These are phyloP conservation scores for Argya squamiceps DNA, from an alignment of 2,797 vertebrate genomes.

Conservation along the genomic window DNA sequence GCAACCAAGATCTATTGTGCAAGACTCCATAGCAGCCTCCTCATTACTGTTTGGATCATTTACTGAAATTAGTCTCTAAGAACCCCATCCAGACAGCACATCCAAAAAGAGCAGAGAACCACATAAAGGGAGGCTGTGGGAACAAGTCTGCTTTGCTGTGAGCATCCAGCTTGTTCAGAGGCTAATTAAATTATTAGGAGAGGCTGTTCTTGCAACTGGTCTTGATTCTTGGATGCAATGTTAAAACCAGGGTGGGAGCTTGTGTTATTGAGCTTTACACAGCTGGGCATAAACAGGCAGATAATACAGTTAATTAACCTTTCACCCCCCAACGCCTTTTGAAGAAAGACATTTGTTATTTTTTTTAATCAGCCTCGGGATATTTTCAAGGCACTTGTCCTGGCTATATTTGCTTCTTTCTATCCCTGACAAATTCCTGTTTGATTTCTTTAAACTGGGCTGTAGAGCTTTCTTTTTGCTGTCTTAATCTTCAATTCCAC, in stretches of 20 bases:
- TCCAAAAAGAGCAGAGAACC: neutral
- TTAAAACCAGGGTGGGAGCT: constrained; percentile 61
- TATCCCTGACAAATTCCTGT: constrained; percentile 74
- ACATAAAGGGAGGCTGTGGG: neutral
- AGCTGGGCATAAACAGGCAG: constrained; percentile 79
- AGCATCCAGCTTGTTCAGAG: constrained; percentile 8
- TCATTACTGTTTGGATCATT: constrained; percentile 33
- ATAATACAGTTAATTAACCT: constrained; percentile 82
- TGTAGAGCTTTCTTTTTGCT: constrained; percentile 72
- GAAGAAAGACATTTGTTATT: constrained; percentile 66
- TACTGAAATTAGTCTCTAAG: constrained; percentile 43
- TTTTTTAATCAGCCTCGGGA: constrained; percentile 58
- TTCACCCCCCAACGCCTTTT: constrained; percentile 71
- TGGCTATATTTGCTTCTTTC: constrained; percentile 39
- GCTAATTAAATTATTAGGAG: constrained; percentile 75
- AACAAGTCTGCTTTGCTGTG: neutral
- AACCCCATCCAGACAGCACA: neutral
- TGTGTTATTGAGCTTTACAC: constrained; percentile 69
- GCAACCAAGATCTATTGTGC: neutral
- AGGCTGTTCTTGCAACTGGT: constrained; percentile 57
- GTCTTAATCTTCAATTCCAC: constrained; percentile 83
- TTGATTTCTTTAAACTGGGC: constrained; percentile 76
- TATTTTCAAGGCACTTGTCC: constrained; percentile 66
- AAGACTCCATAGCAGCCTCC: neutral
- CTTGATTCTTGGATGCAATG: constrained; percentile 61